Evolutionary conservation across 2,888 invertebrate genomes (phyloP), one percentile per base, ranked within the genome.

Genomic region (Drosophila kokeensis): DNA sequence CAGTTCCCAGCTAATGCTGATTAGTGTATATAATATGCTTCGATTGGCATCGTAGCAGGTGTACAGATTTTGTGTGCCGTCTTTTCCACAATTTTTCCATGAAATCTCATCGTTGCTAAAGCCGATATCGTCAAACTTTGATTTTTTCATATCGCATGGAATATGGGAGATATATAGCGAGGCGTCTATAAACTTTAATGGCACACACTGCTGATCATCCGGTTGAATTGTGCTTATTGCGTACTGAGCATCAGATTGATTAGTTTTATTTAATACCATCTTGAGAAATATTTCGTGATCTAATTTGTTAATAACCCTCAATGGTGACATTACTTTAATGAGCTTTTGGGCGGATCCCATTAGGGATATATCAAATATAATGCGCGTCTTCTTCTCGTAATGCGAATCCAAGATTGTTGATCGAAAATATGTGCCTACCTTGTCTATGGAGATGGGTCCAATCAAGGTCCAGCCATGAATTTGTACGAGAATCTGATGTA

Each of bases 311-410:
- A 95, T 93, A 3, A 99, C 94, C 82, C 96, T 95, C 74, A 99
- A 94, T 34, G 98, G 98, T 11, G 99, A 99, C 72, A 99, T 95
- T 21, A 99, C 96, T 11, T 97, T 97, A 8, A 92, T 92, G 0
- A 99, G 94, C 93, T 99, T 99, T 85, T 97, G 96, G 0, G 99
- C 99, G 2, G 98, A 98, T 0, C 98, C 98, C 93, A 98, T 98
- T 76, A 99, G 94, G 0, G 96, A 96, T 24, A 99, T 97, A 81
- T 97, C 97, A 91, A 99, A 97, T 53, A 99, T 98, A 32, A 99
- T 94, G 61, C 99, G 95, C 0, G 97, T 97, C 82, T 95, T 94
- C 32, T 91, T 92, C 32, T 81, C 77, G n/a, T 84, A 91, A 13
- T 87, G 82, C 55, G 89, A 83, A 50, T 92, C 92, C 42, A 87